A percentile compares a stretch with the other conserved stretches of the same genome.
Evolutionary conservation across 2,113 vertebrate species (phyloP).

Genomic region (Ivindomyrus marchei): DNA sequence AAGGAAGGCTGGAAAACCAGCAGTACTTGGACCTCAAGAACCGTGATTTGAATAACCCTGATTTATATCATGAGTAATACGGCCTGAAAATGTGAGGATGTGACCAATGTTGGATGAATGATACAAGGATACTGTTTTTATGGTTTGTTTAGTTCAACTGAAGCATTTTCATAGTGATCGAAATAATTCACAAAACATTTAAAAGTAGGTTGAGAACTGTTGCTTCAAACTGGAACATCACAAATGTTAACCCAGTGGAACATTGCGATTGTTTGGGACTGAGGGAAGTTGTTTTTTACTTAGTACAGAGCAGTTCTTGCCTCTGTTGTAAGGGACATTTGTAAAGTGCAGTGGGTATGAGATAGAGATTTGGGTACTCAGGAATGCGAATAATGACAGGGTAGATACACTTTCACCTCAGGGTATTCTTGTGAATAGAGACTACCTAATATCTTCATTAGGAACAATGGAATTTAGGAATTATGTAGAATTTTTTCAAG

Average conservation of each 20-base stretch:
- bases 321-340: background rate
- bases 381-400: background rate
- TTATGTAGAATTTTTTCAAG: background rate
- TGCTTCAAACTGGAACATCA: background rate
- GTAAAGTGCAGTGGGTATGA: background rate
- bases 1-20: too few relatives aligned
- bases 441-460: background rate
- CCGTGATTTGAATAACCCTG: too few relatives aligned
- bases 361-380: background rate
- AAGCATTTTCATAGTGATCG: background rate
- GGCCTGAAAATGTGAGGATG: background rate
- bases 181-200: background rate
- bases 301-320: background rate
- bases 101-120: background rate
- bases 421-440: background rate
- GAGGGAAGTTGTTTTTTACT: background rate
- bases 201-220: background rate
- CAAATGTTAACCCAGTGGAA: background rate
- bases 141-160: background rate
- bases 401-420: background rate
- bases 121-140: background rate
- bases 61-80: background rate
- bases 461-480: background rate
- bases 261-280: background rate
- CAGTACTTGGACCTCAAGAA: too few relatives aligned